Percentiles rank a stretch among this genome's conserved stretches.
These are phyloP conservation scores for Caenorhabditis drosophilae DNA, from an alignment of 2,888 invertebrate genomes.

Conservation along the genomic window DNA sequence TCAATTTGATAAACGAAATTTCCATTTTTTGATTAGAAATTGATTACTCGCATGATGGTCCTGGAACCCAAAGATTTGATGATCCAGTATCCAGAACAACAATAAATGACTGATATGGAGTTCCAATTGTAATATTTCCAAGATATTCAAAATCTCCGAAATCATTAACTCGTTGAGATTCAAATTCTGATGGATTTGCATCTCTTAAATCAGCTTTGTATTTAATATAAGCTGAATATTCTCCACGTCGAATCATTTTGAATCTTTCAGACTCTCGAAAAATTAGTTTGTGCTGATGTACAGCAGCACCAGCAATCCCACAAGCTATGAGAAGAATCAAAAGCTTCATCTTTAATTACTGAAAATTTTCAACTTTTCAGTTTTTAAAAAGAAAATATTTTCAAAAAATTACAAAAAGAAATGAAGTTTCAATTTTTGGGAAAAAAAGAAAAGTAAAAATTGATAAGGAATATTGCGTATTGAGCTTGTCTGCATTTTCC, in stretches of 20 bases:
- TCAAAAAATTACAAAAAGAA: too few species aligned
- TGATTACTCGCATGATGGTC: slow-evolving; percentile 29
- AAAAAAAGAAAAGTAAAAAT: too few species aligned
- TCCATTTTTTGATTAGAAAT: too few species aligned
- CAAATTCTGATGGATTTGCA: slow-evolving; percentile 22
- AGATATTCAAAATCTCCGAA: slow-evolving; percentile 66
- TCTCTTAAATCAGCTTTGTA: slow-evolving; percentile 33
- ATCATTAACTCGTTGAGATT: slow-evolving; percentile 40
- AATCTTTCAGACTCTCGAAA: slow-evolving; percentile 40
- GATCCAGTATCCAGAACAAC: slow-evolving; percentile 62
- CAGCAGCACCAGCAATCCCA: slow-evolving; percentile 50
- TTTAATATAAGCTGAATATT: slow-evolving; percentile 40
- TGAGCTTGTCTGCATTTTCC: too few species aligned
- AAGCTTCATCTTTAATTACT: too few species aligned
- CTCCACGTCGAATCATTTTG: slow-evolving; percentile 43
- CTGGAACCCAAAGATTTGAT: slow-evolving; percentile 57
- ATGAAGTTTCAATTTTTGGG: too few species aligned
- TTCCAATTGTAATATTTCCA: slow-evolving; percentile 67
- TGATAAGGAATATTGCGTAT: too few species aligned
- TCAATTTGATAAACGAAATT: too few species aligned
- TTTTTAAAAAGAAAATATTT: too few species aligned
- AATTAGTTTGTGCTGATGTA: slow-evolving; percentile 48
- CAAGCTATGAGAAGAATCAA: background rate
- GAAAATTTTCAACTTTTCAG: too few species aligned
- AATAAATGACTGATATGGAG: slow-evolving; percentile 47